phyloP scores from a whole-genome alignment of 2,797 vertebrate genomes.

The Lutjanus campechanus region DNA sequence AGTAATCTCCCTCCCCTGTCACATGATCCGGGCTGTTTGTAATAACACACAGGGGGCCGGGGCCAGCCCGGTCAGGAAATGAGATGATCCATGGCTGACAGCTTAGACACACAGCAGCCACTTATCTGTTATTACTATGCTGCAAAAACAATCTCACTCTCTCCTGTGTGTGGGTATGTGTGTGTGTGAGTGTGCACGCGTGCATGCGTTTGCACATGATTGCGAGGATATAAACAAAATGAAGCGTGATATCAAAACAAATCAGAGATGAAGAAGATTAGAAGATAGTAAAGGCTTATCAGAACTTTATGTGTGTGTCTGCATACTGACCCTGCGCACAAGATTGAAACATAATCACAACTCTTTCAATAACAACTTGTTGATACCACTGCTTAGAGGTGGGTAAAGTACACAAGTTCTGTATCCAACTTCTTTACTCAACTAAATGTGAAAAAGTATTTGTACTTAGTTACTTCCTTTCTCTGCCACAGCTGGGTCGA shows the following conservation, averaged over 20 bases:
- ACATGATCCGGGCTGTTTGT: slow-evolving; percentile 81
- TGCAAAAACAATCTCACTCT: slow-evolving; percentile 65
- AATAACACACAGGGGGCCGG: slow-evolving; percentile 80
- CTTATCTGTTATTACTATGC: slow-evolving; percentile 80
- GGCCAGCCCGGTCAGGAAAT: slow-evolving; percentile 79
- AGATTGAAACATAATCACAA: slow-evolving; percentile 32
- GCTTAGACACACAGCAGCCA: slow-evolving; percentile 78
- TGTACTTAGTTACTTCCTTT: no score
- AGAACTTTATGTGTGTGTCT: slow-evolving; percentile 10
- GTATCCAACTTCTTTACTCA: no score
- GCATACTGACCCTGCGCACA: not conserved
- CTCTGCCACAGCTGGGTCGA: not conserved
- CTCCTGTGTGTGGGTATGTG: slow-evolving; percentile 8
- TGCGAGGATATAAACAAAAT: slow-evolving; percentile 37
- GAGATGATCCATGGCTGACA: slow-evolving; percentile 84
- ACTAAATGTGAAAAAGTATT: no score
- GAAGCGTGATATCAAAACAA: slow-evolving; percentile 50
- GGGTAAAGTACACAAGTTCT: no score
- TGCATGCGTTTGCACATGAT: slow-evolving; percentile 15
- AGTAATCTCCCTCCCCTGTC: slow-evolving; percentile 75
- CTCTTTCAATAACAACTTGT: slow-evolving; percentile 33
- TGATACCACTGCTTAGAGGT: not conserved
- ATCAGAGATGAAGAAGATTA: slow-evolving; percentile 57
- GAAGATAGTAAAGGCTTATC: slow-evolving; percentile 35
- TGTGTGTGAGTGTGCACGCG: not conserved